Percentiles rank a stretch among this genome's conserved stretches.
phyloP scores from a whole-genome alignment of 2,888 invertebrate species.

The Zelleria hepariella region DNA sequence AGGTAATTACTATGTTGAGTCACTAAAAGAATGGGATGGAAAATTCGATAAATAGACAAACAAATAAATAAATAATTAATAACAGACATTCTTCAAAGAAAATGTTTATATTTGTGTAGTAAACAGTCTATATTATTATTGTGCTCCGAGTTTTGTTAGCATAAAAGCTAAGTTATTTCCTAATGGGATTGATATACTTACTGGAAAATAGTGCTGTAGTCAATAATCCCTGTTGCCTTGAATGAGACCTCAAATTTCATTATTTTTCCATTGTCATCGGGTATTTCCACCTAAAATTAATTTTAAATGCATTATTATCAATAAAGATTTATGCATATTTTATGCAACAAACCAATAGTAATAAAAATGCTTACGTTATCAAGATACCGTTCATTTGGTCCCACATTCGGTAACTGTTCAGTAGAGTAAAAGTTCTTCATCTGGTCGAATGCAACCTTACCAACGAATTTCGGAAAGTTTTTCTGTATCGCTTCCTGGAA shows the following conservation, averaged over 20 bases:
- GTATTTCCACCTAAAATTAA: constrained; percentile 30
- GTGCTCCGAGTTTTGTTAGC: no score
- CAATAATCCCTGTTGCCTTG: constrained; percentile 67
- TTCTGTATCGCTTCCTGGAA: constrained; percentile 43
- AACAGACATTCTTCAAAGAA: no score
- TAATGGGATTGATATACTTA: constrained; percentile 26
- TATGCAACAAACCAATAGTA: not conserved
- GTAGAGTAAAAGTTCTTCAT: constrained; percentile 76
- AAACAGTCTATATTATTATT: no score
- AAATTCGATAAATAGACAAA: no score
- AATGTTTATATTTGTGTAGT: no score
- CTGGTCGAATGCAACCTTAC: constrained; percentile 80
- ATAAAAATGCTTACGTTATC: constrained; percentile 28
- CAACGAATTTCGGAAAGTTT: constrained; percentile 38
- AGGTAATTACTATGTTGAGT: no score
- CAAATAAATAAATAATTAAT: no score
- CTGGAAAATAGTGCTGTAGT: constrained; percentile 54
- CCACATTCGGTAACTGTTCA: constrained; percentile 45
- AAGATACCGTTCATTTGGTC: constrained; percentile 24
- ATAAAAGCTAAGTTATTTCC: no score
- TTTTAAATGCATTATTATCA: constrained; percentile 1
- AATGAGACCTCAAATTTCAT: constrained; percentile 62
- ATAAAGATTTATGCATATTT: not conserved
- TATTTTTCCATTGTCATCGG: constrained; percentile 37
- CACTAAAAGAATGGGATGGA: no score